A percentile compares a stretch with the other conserved stretches of the same genome.
Evolutionary conservation across 92 coral and sea anemone genomes (phyloP).

Genomic region (Zoanthus sansibaricus): DNA sequence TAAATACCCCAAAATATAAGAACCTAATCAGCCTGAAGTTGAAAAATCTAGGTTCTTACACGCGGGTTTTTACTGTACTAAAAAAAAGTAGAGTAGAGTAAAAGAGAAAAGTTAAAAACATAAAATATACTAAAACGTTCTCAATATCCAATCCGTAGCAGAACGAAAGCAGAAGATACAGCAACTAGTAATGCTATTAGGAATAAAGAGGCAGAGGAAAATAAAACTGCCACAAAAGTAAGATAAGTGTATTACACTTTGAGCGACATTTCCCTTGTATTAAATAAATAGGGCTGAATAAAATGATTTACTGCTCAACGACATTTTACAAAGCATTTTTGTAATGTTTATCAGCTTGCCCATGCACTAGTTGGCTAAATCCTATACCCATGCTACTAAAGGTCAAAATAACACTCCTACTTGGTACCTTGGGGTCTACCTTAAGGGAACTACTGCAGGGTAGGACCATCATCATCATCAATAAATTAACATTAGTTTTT

Average conservation of each 20-base stretch:
- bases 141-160: slow-evolving; percentile 1
- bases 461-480: neutral
- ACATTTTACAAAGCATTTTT: neutral
- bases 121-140: neutral
- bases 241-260: neutral
- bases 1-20: no score
- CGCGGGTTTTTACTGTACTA: no score
- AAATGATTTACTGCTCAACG: no score
- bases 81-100: no score
- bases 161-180: slow-evolving; percentile 7
- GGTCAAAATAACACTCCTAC: neutral
- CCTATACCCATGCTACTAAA: slow-evolving; percentile 1
- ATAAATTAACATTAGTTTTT: neutral
- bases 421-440: neutral
- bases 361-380: neutral
- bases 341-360: neutral
- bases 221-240: slow-evolving; percentile 2
- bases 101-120: neutral
- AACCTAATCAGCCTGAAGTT: no score
- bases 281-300: no score
- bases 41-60: no score
- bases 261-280: neutral
- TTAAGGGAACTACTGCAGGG: slow-evolving; percentile 5
- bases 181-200: neutral
- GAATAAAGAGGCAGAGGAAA: neutral